Percentiles rank a stretch among this genome's conserved stretches.
Evolutionary conservation across 1,140 invertebrate genomes (phyloP).

Genomic region (Leptopilina boulardi): DNA sequence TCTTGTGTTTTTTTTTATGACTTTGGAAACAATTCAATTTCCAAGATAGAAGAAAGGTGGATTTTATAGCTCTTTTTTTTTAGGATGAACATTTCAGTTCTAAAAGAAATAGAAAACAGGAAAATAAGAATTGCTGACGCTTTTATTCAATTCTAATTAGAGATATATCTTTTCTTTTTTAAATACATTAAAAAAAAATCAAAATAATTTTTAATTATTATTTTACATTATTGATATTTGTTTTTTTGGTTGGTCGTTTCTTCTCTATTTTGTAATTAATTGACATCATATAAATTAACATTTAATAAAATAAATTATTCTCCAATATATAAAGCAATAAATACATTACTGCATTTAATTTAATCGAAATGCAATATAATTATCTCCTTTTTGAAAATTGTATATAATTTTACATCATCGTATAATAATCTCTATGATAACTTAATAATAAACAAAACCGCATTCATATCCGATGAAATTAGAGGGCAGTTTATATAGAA

Average conservation of each 20-base stretch:
- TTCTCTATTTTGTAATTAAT: too few species aligned
- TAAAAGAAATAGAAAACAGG: conserved; percentile 4
- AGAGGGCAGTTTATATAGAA: neutral
- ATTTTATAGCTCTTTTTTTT: conserved; percentile 17
- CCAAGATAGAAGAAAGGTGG: conserved; percentile 9
- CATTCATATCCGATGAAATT: neutral
- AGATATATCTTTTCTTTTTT: neutral
- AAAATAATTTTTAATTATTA: too few species aligned
- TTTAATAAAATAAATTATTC: too few species aligned
- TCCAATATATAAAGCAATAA: too few species aligned
- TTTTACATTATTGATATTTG: too few species aligned
- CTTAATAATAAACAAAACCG: neutral
- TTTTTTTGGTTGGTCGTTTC: too few species aligned
- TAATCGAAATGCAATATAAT: neutral
- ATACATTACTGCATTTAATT: neutral
- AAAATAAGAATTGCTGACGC: neutral
- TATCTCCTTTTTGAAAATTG: neutral
- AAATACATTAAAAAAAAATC: neutral
- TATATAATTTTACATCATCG: neutral
- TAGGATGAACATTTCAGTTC: conserved; percentile 3
- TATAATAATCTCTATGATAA: neutral
- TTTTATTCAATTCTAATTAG: neutral
- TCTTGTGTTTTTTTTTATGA: conserved; percentile 18
- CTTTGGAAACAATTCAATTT: conserved; percentile 17
- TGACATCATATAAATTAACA: too few species aligned